Percentiles rank a stretch among this genome's conserved stretches.
Evolutionary conservation across 2,113 vertebrate species (phyloP).

Genomic region (Rattus rattus): DNA sequence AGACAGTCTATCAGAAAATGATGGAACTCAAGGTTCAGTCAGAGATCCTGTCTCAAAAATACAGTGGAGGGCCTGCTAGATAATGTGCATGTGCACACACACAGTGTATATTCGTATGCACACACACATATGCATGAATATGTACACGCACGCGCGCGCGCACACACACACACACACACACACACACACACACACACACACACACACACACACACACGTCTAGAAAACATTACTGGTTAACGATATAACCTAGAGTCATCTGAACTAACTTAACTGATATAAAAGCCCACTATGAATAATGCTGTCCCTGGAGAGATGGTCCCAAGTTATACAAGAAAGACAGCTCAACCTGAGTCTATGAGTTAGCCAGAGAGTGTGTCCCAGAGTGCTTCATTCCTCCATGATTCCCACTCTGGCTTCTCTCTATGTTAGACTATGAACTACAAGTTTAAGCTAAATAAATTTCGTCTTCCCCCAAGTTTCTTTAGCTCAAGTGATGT

Average conservation of each 20-base stretch:
- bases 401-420: not conserved
- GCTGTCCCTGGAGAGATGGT: not conserved
- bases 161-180: too few relatives aligned
- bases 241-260: not conserved
- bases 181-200: too few relatives aligned
- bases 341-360: not conserved
- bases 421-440: not conserved
- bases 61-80: not conserved
- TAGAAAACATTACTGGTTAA: not conserved
- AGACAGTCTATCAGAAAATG: not conserved
- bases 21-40: not conserved
- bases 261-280: not conserved
- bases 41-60: not conserved
- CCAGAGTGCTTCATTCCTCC: not conserved
- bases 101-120: too few relatives aligned
- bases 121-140: too few relatives aligned
- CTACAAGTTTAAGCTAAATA: not conserved
- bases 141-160: too few relatives aligned
- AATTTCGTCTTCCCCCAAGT: not conserved
- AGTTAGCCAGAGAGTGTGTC: not conserved
- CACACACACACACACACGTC: not conserved
- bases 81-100: too few relatives aligned
- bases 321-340: not conserved
- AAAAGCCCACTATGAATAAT: not conserved
- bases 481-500: not conserved